Conservation (phyloP, 2,113 vertebrate species). For the Maccullochella peelii region DNA sequence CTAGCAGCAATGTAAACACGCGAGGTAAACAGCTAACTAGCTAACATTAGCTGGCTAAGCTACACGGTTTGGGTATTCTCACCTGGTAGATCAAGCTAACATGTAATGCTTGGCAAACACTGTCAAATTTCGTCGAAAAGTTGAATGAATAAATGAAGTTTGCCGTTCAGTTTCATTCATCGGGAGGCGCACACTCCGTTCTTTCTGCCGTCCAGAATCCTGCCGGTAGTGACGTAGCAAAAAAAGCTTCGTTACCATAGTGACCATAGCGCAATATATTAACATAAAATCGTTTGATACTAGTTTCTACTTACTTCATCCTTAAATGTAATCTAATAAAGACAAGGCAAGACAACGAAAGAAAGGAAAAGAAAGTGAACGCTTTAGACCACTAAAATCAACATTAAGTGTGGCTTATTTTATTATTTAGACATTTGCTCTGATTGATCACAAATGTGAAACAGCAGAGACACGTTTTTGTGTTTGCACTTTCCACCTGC, state of each 20-base stretch:
- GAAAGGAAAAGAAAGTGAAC: background rate
- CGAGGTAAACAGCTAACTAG: background rate
- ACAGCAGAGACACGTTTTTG: too few relatives aligned
- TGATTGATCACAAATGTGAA: background rate
- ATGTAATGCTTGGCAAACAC: background rate
- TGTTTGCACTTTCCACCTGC: background rate
- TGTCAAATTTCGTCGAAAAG: background rate
- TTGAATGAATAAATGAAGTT: slow-evolving; percentile 61
- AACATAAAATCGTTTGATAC: background rate
- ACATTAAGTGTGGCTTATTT: background rate
- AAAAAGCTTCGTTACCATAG: slow-evolving; percentile 58
- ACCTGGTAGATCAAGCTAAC: slow-evolving; percentile 43
- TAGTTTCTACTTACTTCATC: background rate
- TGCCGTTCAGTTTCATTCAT: slow-evolving; percentile 66
- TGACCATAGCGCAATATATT: slow-evolving; percentile 17
- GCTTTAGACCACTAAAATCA: background rate
- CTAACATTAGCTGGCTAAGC: slow-evolving; percentile 28
- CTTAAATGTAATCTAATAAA: too few relatives aligned
- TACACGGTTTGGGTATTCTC: background rate
- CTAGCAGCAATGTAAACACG: slow-evolving; percentile 67
- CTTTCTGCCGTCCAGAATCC: slow-evolving; percentile 53
- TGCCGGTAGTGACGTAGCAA: slow-evolving; percentile 73
- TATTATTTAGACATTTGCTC: background rate
- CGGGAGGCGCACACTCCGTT: slow-evolving; percentile 26
- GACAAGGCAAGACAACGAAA: background rate